Percentiles rank a stretch among this genome's conserved stretches.
Conservation (phyloP, 2,113 vertebrate species). For the Capra hircus region DNA sequence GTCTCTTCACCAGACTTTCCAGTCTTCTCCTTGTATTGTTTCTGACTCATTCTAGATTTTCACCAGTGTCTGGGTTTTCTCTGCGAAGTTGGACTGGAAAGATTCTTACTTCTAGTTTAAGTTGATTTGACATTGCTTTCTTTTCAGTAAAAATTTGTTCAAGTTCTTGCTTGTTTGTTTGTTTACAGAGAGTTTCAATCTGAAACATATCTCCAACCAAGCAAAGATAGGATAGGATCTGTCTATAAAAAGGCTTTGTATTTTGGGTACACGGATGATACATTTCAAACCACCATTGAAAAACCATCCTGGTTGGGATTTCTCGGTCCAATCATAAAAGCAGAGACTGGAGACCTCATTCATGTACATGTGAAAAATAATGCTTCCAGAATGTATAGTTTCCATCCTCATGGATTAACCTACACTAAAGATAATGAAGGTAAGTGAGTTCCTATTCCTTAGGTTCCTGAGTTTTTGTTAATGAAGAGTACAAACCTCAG, state of each 20-base stretch:
- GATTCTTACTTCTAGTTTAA: neutral
- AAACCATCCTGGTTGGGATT: constrained; percentile 85
- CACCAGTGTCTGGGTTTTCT: neutral
- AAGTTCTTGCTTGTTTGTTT: neutral
- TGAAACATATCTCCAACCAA: constrained; percentile 74
- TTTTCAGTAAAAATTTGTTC: neutral
- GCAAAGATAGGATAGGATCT: constrained; percentile 77
- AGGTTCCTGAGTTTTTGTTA: neutral
- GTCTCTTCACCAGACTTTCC: neutral
- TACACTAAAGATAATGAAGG: constrained; percentile 83
- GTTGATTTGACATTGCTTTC: neutral
- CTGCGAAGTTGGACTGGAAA: neutral
- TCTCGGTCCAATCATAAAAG: constrained; percentile 85
- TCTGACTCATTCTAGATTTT: neutral
- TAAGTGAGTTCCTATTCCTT: constrained; percentile 60
- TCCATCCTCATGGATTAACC: constrained; percentile 80
- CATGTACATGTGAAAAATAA: constrained; percentile 84
- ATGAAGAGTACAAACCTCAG: neutral
- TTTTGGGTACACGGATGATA: constrained; percentile 76
- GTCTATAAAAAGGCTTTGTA: constrained; percentile 86
- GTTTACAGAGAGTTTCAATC: constrained; percentile 76
- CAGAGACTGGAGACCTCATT: constrained; percentile 83
- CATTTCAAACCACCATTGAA: constrained; percentile 67
- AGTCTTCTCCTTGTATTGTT: neutral
- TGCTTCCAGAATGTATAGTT: constrained; percentile 76